Evolutionary conservation across 2,113 vertebrate species (phyloP).

Genomic region (Pterocles orientalis): DNA sequence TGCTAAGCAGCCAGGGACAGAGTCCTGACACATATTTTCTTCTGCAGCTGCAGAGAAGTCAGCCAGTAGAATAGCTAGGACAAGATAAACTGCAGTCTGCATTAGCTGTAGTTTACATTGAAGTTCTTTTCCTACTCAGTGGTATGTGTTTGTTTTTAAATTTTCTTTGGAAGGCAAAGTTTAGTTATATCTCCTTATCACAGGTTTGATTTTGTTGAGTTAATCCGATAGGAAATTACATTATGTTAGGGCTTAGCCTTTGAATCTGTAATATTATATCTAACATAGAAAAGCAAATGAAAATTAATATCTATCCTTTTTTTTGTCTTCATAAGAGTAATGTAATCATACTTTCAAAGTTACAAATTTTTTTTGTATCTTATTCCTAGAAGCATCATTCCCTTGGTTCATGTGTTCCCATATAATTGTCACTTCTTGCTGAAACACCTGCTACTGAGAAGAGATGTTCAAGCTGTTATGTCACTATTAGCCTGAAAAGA

Average conservation of each 20-base stretch:
- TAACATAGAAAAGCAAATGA: neutral
- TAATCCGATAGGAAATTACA: neutral
- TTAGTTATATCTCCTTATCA: neutral
- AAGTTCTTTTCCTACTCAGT: neutral
- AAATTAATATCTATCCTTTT: neutral
- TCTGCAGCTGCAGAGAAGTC: neutral
- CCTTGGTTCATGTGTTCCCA: neutral
- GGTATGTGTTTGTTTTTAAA: neutral
- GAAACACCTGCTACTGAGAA: slow-evolving; percentile 1
- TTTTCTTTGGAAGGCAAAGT: neutral
- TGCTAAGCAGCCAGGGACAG: neutral
- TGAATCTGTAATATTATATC: neutral
- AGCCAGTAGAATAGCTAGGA: neutral
- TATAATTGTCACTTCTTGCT: slow-evolving; percentile 16
- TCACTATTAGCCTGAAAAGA: neutral
- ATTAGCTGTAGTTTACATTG: neutral
- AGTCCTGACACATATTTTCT: neutral
- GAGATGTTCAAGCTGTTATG: neutral
- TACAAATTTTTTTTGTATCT: neutral
- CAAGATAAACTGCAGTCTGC: neutral
- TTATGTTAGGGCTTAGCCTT: neutral
- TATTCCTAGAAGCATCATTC: neutral
- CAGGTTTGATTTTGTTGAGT: neutral
- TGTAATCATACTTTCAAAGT: neutral
- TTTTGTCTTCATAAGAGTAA: neutral